A percentile compares a stretch with the other conserved stretches of the same genome.
These are phyloP conservation scores for Anseranas semipalmata DNA, from an alignment of 2,113 vertebrate species.

Conservation along the genomic window DNA sequence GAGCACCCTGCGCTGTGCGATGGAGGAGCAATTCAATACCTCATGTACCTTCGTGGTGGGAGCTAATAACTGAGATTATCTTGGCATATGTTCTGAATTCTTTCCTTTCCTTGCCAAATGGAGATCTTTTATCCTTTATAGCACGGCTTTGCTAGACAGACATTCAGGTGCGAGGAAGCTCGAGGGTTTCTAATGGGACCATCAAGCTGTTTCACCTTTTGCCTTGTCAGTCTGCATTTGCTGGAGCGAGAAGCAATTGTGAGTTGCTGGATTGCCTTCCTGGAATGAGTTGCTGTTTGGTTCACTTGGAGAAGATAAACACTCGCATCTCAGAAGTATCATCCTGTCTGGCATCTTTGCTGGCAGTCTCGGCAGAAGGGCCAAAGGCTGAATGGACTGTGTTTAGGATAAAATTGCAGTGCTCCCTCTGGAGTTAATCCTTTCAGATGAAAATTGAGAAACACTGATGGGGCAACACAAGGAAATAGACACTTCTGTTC, in stretches of 20 bases:
- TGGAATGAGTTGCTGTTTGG: slow-evolving; percentile 12
- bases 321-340: background rate
- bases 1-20: background rate
- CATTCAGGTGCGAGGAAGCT: background rate
- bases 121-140: background rate
- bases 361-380: slow-evolving; percentile 17
- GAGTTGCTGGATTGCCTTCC: slow-evolving; percentile 39
- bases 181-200: background rate
- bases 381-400: background rate
- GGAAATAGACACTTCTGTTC: background rate
- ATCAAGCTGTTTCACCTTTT: slow-evolving; percentile 19
- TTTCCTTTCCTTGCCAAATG: background rate
- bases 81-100: background rate
- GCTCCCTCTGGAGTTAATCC: slow-evolving; percentile 10
- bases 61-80: background rate
- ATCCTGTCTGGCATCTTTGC: background rate
- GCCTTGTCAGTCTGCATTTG: background rate
- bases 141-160: background rate
- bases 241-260: background rate
- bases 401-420: background rate
- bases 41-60: background rate
- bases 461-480: background rate
- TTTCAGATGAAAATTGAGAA: slow-evolving; percentile 5
- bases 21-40: background rate
- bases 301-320: background rate